Conservation (phyloP, 2,113 vertebrate species). For the Percopsis transmontana region DNA sequence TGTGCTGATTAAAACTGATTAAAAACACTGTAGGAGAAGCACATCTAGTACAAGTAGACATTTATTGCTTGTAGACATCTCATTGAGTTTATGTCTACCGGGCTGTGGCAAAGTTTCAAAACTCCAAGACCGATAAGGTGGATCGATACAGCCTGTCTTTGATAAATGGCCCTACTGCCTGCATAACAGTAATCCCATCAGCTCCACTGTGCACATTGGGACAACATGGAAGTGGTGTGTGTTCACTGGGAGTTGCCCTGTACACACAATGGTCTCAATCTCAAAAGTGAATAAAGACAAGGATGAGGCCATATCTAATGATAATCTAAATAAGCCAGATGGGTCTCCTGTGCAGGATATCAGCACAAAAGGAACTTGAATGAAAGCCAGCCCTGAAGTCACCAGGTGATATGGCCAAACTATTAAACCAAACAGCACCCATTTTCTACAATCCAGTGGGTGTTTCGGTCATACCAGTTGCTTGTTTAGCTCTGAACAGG, state of each 20-base stretch:
- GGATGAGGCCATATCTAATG: conserved; percentile 25
- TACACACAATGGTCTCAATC: conserved; percentile 57
- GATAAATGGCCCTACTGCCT: conserved; percentile 75
- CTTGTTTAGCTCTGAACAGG: conserved; percentile 21
- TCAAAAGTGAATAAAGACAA: conserved; percentile 48
- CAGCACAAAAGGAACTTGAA: conserved; percentile 13
- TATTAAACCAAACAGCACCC: not conserved
- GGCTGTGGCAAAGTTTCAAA: conserved; percentile 59
- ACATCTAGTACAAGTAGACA: conserved; percentile 64
- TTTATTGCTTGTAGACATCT: conserved; percentile 72
- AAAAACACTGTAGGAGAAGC: conserved; percentile 61
- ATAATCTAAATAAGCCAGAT: conserved; percentile 46
- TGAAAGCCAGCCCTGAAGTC: conserved; percentile 2
- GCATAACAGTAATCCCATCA: conserved; percentile 74
- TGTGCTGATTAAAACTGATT: conserved; percentile 52
- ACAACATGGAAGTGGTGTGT: conserved; percentile 42
- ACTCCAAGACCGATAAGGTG: conserved; percentile 55
- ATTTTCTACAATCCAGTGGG: not conserved
- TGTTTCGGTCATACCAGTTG: not conserved
- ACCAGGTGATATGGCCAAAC: not conserved
- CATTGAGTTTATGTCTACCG: conserved; percentile 62
- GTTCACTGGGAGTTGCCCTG: conserved; percentile 37
- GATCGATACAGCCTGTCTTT: conserved; percentile 73
- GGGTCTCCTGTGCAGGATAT: conserved; percentile 28
- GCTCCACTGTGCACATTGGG: conserved; percentile 58